phyloP scores from a whole-genome alignment of 2,888 invertebrate species.

The Teleogryllus oceanicus region DNA sequence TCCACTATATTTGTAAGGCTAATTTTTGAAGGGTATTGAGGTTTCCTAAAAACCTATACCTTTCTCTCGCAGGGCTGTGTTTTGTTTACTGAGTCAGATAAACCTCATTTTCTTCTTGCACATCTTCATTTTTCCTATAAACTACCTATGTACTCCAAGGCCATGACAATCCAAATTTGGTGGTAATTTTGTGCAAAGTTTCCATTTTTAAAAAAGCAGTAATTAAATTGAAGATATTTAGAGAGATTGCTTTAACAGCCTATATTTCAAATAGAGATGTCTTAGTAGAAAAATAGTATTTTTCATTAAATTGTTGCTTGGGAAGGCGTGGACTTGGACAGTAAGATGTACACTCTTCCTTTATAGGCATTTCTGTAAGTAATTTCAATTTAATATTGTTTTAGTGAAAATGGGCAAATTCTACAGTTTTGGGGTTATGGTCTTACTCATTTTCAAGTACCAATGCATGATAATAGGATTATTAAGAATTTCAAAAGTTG shows the following conservation, averaged over 20 bases:
- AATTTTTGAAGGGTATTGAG: background rate
- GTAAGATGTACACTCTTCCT: conserved; percentile 23
- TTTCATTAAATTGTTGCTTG: background rate
- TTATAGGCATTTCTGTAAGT: conserved; percentile 20
- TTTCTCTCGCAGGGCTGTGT: conserved; percentile 18
- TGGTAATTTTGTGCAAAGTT: background rate
- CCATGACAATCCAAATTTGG: conserved; percentile 9
- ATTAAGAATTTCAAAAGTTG: background rate
- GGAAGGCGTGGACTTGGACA: background rate
- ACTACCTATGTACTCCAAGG: conserved; percentile 9
- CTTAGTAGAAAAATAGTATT: conserved; percentile 1
- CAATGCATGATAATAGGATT: conserved; percentile 6
- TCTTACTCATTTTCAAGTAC: background rate
- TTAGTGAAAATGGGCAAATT: conserved; percentile 1
- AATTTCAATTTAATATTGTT: conserved; percentile 26
- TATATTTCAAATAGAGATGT: background rate
- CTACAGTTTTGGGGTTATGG: conserved; percentile 18
- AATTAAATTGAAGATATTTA: conserved; percentile 3
- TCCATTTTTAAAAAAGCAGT: conserved; percentile 3
- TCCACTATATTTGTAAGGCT: conserved; percentile 9
- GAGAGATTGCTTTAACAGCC: conserved; percentile 3
- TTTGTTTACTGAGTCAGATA: conserved; percentile 9
- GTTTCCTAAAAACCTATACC: conserved; percentile 4
- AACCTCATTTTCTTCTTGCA: background rate
- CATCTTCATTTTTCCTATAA: background rate